Conservation (phyloP, 2,113 vertebrate species). For the Alligator mississippiensis region DNA sequence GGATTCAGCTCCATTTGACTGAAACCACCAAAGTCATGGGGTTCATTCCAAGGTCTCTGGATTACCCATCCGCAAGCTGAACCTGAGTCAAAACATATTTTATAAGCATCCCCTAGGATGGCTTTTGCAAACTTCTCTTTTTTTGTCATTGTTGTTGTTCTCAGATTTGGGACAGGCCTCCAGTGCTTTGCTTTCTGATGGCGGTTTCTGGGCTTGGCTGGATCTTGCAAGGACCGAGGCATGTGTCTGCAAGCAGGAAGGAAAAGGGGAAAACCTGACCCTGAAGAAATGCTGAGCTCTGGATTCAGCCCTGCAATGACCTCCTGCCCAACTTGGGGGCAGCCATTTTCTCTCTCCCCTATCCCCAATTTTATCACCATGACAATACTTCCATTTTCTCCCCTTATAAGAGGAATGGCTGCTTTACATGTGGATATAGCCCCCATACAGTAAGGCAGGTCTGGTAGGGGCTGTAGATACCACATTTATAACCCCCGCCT, state of each 20-base stretch:
- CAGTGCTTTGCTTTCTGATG: slow-evolving; percentile 63
- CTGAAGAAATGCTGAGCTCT: slow-evolving; percentile 46
- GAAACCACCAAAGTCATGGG: slow-evolving; percentile 33
- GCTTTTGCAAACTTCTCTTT: slow-evolving; percentile 16
- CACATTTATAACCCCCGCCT: neutral
- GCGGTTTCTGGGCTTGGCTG: slow-evolving; percentile 46
- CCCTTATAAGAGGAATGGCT: neutral
- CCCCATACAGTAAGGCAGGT: neutral
- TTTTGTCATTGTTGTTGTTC: neutral
- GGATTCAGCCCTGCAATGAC: slow-evolving; percentile 15
- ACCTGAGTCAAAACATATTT: neutral
- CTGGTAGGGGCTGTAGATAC: accelerated
- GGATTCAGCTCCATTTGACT: slow-evolving; percentile 57
- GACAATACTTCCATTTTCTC: neutral
- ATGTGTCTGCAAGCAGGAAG: slow-evolving; percentile 67
- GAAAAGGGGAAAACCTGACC: slow-evolving; percentile 71
- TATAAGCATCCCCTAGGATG: neutral
- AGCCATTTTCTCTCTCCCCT: slow-evolving; percentile 1
- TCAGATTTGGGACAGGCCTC: slow-evolving; percentile 5
- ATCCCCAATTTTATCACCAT: neutral
- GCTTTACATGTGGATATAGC: neutral
- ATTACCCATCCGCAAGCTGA: slow-evolving; percentile 36
- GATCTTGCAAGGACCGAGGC: slow-evolving; percentile 56
- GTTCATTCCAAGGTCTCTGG: slow-evolving; percentile 64
- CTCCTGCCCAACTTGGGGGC: neutral